These are phyloP conservation scores for Heteropelma amictum DNA, from an alignment of 2,888 invertebrate species.

Conservation along the genomic window DNA sequence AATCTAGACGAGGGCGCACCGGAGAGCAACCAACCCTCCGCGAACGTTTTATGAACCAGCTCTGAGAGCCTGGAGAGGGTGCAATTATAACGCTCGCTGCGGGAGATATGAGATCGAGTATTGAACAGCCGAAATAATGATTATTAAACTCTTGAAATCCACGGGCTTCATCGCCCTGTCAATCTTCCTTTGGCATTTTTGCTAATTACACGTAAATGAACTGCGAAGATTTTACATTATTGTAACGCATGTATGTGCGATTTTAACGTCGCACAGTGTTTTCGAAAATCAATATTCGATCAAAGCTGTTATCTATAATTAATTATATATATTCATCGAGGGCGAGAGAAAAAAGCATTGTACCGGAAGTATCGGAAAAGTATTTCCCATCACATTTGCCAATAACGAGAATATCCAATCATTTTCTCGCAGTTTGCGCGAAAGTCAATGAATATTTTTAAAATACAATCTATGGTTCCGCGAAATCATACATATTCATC, in stretches of 20 bases:
- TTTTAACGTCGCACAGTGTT: no score
- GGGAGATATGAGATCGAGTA: slow-evolving; percentile 5
- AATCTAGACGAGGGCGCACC: slow-evolving; percentile 33
- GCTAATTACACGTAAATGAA: no score
- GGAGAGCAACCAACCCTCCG: slow-evolving; percentile 14
- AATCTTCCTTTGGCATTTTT: slow-evolving; percentile 14
- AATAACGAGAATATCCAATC: neutral
- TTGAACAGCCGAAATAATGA: slow-evolving; percentile 37
- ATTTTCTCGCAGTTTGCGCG: neutral
- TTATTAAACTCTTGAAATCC: slow-evolving; percentile 50
- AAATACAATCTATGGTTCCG: no score
- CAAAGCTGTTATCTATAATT: no score
- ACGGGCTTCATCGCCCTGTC: neutral
- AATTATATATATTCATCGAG: no score
- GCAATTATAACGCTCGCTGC: slow-evolving; percentile 47
- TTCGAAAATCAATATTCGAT: no score
- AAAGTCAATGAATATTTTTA: neutral
- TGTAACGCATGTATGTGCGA: no score
- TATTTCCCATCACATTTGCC: no score
- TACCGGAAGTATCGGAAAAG: no score
- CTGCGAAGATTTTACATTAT: no score
- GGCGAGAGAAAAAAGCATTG: no score
- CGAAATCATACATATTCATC: no score
- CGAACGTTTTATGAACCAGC: slow-evolving; percentile 42
- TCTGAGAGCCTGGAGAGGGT: slow-evolving; percentile 26